Base-by-base conservation (phyloP, 2,888 invertebrate species). In the Xestia xanthographa region DNA sequence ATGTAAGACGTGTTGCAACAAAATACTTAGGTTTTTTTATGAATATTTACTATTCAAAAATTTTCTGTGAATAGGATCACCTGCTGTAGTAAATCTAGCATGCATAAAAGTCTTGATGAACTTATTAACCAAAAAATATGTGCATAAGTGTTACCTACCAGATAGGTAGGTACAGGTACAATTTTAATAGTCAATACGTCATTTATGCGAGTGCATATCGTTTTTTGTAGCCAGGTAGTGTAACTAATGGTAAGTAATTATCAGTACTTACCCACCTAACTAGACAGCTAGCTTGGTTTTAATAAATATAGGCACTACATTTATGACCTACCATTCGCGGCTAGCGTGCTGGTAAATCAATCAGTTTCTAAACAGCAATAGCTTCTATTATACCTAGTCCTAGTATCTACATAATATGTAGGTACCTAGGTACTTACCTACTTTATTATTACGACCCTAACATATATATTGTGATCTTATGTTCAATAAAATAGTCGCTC, bases 61-160 rank as follows among this genome's bases (percentile, higher is more conserved):
- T 66, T 58, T 66, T 48, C 56, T 78, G 66, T 50, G 72, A 53
- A n/a, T 41, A 53, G 5, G 22, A 62, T 38, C 22, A 38, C 11
- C 12, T 62, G 4, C 12, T 62, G 4, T 12, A 48, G 6, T 56
- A 38, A 43, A 63, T 56, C 29, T 63, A 14, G 20, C 76, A 65
- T 65, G 29, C 17, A 53, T 8, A 26, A 14, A 56, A 56, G 22
- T 45, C 14, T 70, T 38, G 34, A 34, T 26, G 29, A n/a, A 29
- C 22, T 12, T n/a, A 26, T 4, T 62, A 22, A 12, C 5, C 26
- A 56, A 56, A 11, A 56, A 56, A 11, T 62, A 38, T 1, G 34
- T 34, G n/a, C 29, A 11, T 34, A 29, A 26, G 58, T 34, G 29
- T 9, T 29, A 58, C 17, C 34, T n/a, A n/a, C n/a, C 26, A 29